Conservation (phyloP, 2,113 vertebrate genomes). For the Dasyornis broadbenti region DNA sequence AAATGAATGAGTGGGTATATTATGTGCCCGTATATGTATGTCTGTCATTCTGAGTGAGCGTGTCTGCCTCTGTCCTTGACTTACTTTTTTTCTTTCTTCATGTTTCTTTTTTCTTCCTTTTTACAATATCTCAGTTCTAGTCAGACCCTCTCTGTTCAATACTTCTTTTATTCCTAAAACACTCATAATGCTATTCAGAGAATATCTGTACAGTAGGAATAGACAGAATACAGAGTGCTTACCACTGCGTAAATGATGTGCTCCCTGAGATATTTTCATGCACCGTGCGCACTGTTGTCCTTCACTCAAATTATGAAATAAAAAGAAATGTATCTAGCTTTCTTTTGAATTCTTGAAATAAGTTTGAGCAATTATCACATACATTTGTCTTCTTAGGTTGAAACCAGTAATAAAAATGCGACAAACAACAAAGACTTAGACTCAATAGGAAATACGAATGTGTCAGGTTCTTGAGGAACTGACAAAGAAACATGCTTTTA, state of each 20-base stretch:
- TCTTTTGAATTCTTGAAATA: constrained; percentile 68
- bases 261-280: constrained; percentile 51
- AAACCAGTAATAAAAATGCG: constrained; percentile 57
- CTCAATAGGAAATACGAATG: constrained; percentile 22
- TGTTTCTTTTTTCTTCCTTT: constrained; percentile 64
- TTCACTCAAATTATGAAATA: constrained; percentile 68
- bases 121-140: constrained; percentile 72
- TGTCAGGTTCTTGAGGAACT: background rate
- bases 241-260: constrained; percentile 35
- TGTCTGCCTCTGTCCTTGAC: constrained; percentile 75
- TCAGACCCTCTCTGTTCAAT: constrained; percentile 69
- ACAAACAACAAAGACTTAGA: constrained; percentile 16
- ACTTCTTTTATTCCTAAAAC: constrained; percentile 73
- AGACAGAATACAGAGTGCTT: constrained; percentile 60
- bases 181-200: constrained; percentile 73
- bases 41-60: constrained; percentile 53
- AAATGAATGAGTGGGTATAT: constrained; percentile 62
- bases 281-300: constrained; percentile 42
- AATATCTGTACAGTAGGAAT: constrained; percentile 57
- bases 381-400: constrained; percentile 49
- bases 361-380: constrained; percentile 64
- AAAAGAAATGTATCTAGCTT: constrained; percentile 62
- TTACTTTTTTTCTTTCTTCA: constrained; percentile 67
- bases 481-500: constrained; percentile 1
- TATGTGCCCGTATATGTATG: constrained; percentile 45